Conservation (phyloP, 2,797 vertebrate species). For the Gadopsis bispinosus region DNA sequence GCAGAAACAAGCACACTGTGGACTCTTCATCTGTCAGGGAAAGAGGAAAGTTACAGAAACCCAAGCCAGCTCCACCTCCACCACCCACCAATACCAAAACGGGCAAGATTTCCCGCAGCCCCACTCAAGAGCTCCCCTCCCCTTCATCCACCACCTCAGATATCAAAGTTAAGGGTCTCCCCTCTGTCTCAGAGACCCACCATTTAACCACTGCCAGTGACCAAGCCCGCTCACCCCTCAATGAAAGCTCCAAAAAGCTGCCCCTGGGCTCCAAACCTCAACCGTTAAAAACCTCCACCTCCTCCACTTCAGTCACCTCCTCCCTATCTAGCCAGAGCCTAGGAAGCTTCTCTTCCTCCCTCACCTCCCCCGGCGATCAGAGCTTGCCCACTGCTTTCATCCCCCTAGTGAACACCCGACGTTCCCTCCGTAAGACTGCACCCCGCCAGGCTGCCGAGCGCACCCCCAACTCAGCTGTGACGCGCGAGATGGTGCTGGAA, state of each 20-base stretch:
- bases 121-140: conserved; percentile 85
- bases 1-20: conserved; percentile 87
- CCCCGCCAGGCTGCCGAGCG: conserved; percentile 90
- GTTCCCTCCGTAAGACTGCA: conserved; percentile 93
- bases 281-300: conserved; percentile 77
- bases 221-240: conserved; percentile 68
- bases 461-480: conserved; percentile 91
- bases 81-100: conserved; percentile 87
- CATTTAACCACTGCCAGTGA: conserved; percentile 77
- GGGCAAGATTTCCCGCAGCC: conserved; percentile 86
- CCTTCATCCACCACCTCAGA: conserved; percentile 77
- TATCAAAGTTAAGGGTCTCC: conserved; percentile 83
- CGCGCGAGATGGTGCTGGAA: conserved; percentile 92
- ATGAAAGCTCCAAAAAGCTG: conserved; percentile 86
- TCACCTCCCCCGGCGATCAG: conserved; percentile 64
- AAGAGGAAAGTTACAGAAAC: conserved; percentile 89
- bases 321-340: conserved; percentile 74
- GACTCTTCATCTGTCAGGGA: conserved; percentile 87
- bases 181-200: conserved; percentile 76
- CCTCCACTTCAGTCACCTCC: conserved; percentile 65
- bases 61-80: conserved; percentile 92
- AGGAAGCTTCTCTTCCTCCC: conserved; percentile 69
- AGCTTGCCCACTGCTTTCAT: conserved; percentile 89
- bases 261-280: conserved; percentile 88
- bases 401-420: conserved; percentile 92